Evolutionary conservation across 2,888 invertebrate species (phyloP).

Genomic region (Epicampocera succincta): DNA sequence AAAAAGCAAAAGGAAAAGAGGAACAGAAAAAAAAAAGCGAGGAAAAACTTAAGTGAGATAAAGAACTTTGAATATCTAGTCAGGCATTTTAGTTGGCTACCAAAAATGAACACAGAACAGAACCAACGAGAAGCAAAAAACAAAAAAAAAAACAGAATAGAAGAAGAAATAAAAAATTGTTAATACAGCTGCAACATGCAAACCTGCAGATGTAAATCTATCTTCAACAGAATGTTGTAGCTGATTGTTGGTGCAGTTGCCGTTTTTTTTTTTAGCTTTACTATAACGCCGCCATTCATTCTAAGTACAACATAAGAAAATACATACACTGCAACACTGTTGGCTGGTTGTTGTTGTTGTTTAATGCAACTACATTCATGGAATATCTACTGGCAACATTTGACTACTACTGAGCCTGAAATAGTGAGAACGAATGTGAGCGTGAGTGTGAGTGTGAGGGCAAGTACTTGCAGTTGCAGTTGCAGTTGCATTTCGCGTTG

Average conservation of each 20-base stretch:
- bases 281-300: slow-evolving; percentile 73
- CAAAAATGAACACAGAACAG: slow-evolving; percentile 46
- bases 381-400: slow-evolving; percentile 35
- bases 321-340: slow-evolving; percentile 28
- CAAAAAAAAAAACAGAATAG: slow-evolving; percentile 35
- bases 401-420: slow-evolving; percentile 31
- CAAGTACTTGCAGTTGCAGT: slow-evolving; percentile 60
- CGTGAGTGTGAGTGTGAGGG: slow-evolving; percentile 20
- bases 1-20: slow-evolving; percentile 5
- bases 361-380: slow-evolving; percentile 22
- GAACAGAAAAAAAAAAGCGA: slow-evolving; percentile 3
- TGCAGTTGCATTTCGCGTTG: slow-evolving; percentile 70
- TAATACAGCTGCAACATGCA: slow-evolving; percentile 68
- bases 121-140: too few relatives aligned
- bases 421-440: neutral
- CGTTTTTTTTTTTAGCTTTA: slow-evolving; percentile 72
- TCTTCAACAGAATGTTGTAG: slow-evolving; percentile 71
- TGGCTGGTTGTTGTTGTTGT: slow-evolving; percentile 7
- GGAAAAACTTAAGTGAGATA: slow-evolving; percentile 66
- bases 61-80: slow-evolving; percentile 68
- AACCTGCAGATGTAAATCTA: slow-evolving; percentile 70
- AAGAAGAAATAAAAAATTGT: slow-evolving; percentile 5
- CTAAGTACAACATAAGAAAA: slow-evolving; percentile 25
- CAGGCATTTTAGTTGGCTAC: slow-evolving; percentile 70
- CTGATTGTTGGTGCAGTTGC: slow-evolving; percentile 41